Evolutionary conservation across 2,888 invertebrate genomes (phyloP).

Genomic region (Sialis lutaria): DNA sequence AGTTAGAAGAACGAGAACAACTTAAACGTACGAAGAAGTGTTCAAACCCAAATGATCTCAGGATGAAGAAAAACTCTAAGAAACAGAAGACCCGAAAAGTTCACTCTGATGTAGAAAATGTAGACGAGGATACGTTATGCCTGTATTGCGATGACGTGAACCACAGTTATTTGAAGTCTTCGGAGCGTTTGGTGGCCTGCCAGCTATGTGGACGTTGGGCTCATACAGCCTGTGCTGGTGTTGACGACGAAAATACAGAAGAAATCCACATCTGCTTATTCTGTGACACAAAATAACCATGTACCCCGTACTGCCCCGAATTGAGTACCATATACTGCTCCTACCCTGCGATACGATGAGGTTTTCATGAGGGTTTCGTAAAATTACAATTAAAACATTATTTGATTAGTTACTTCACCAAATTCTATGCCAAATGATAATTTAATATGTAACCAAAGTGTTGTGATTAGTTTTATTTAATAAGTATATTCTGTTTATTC

Average conservation of each 20-base stretch:
- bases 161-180: conserved; percentile 10
- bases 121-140: conserved; percentile 8
- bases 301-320: conserved; percentile 1
- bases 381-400: conserved; percentile 4
- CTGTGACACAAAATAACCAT: conserved; percentile 6
- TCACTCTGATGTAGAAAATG: neutral
- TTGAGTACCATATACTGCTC: neutral
- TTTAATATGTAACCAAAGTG: conserved; percentile 7
- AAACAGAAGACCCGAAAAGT: neutral
- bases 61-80: neutral
- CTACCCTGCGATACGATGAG: conserved; percentile 10
- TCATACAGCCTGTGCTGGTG: conserved; percentile 13
- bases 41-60: conserved; percentile 10
- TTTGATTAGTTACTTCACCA: conserved; percentile 9
- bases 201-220: conserved; percentile 11
- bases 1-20: conserved; percentile 11
- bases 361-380: conserved; percentile 6
- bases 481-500: neutral
- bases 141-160: conserved; percentile 7
- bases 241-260: conserved; percentile 12
- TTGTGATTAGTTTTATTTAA: conserved; percentile 2
- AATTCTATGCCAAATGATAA: conserved; percentile 11
- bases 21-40: conserved; percentile 7
- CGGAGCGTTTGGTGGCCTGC: conserved; percentile 11
- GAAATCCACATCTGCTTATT: conserved; percentile 11